A percentile compares a stretch with the other conserved stretches of the same genome.
phyloP scores from a whole-genome alignment of 2,797 vertebrate genomes.

The Neopelma chrysocephalum region DNA sequence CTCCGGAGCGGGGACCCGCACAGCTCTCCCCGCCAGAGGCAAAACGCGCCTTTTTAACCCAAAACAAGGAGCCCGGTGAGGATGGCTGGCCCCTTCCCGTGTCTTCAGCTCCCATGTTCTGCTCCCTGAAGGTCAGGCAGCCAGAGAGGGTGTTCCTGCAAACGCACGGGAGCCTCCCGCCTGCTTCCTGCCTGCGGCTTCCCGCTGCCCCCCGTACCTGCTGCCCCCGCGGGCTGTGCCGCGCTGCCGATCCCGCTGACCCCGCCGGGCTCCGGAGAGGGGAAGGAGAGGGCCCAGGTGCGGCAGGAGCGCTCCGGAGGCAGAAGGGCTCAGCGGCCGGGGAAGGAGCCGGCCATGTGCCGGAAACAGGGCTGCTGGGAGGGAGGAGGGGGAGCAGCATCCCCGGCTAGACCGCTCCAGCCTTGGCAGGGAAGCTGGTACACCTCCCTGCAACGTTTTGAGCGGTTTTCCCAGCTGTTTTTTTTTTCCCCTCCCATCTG shows the following conservation, averaged over 20 bases:
- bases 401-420: not conserved
- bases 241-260: not conserved
- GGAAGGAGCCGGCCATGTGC: not conserved
- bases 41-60: not conserved
- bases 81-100: not conserved
- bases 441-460: not conserved
- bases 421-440: not conserved
- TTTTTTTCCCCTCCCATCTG: not conserved
- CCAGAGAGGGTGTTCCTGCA: not conserved
- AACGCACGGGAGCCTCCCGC: not conserved
- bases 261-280: fast-evolving
- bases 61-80: fast-evolving
- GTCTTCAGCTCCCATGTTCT: not conserved
- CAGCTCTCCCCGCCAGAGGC: not conserved
- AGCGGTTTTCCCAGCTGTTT: not conserved
- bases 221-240: not conserved
- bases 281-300: not conserved
- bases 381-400: not conserved
- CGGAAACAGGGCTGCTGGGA: not conserved
- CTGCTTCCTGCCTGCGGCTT: not conserved
- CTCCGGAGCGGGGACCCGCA: not conserved
- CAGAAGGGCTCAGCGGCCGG: not conserved
- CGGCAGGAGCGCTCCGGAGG: not conserved
- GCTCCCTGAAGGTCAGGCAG: conserved; percentile 60
- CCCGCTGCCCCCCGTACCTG: not conserved